Conservation (phyloP, 2,113 vertebrate species). For the Mustela lutreola region DNA sequence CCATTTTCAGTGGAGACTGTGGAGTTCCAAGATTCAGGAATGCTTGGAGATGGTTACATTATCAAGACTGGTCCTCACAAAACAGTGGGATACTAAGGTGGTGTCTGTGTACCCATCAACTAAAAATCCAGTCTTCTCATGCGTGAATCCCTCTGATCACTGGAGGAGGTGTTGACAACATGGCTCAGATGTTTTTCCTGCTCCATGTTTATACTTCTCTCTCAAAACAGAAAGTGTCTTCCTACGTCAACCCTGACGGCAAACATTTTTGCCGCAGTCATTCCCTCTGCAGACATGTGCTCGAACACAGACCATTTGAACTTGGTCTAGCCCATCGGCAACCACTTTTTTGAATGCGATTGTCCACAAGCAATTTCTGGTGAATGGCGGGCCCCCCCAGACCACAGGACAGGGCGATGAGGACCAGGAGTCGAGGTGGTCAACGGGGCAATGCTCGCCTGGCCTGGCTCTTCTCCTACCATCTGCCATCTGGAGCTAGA, state of each 20-base stretch:
- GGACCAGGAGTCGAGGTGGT: not conserved
- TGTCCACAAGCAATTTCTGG: too few species aligned
- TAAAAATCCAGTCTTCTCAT: not conserved
- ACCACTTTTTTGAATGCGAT: not conserved
- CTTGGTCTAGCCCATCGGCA: not conserved
- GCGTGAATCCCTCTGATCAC: not conserved
- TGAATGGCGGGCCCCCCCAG: not conserved
- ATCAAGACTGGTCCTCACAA: not conserved
- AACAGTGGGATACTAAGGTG: not conserved
- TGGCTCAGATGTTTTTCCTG: not conserved
- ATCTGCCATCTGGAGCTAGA: slow-evolving; percentile 73
- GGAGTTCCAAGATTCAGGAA: not conserved
- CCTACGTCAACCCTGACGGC: not conserved
- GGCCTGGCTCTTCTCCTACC: not conserved
- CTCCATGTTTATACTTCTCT: not conserved
- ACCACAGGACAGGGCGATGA: not conserved
- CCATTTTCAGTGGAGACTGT: not conserved
- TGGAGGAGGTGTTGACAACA: not conserved
- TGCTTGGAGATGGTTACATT: not conserved
- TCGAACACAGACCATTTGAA: not conserved
- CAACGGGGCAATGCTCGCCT: not conserved
- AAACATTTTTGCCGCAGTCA: not conserved
- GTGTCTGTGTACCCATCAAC: not conserved
- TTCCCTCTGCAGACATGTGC: not conserved
- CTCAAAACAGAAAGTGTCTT: not conserved